Percentiles rank a stretch among this genome's conserved stretches.
Conservation (phyloP, 2,797 vertebrate species). For the Buceros bicornis region DNA sequence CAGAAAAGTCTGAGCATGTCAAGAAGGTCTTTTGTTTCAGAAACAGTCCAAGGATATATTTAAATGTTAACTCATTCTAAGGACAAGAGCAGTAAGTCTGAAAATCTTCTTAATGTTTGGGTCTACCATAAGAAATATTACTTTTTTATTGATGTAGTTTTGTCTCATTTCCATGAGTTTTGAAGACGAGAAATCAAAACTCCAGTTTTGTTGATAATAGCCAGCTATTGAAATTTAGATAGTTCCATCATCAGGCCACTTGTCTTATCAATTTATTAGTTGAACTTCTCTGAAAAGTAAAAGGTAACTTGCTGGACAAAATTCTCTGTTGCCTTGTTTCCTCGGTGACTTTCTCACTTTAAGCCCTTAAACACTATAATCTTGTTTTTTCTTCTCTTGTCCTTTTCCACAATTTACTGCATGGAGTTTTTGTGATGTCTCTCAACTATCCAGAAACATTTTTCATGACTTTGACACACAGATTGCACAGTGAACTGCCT, state of each 20-base stretch:
- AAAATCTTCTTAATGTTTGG: not conserved
- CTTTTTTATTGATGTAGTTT: not conserved
- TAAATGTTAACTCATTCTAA: not conserved
- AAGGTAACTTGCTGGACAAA: not conserved
- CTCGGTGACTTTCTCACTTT: not conserved
- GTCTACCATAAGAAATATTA: not conserved
- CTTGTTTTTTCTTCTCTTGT: not conserved
- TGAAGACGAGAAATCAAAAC: not conserved
- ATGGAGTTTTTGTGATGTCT: not conserved
- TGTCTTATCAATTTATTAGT: not conserved
- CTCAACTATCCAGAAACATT: not conserved
- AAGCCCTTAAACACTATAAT: not conserved
- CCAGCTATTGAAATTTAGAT: not conserved
- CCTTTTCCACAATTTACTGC: not conserved
- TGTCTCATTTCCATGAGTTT: not conserved
- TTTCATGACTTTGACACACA: not conserved
- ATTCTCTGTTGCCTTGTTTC: fast-evolving
- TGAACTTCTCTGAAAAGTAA: not conserved
- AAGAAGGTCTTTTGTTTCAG: not conserved
- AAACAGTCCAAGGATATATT: not conserved
- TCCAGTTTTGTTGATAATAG: not conserved
- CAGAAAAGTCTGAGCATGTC: not conserved
- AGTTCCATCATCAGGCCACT: not conserved
- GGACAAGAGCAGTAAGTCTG: not conserved
- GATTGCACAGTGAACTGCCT: not conserved